These are phyloP conservation scores for Rhabdomys dilectus DNA, from an alignment of 2,113 vertebrate genomes.

Conservation along the genomic window DNA sequence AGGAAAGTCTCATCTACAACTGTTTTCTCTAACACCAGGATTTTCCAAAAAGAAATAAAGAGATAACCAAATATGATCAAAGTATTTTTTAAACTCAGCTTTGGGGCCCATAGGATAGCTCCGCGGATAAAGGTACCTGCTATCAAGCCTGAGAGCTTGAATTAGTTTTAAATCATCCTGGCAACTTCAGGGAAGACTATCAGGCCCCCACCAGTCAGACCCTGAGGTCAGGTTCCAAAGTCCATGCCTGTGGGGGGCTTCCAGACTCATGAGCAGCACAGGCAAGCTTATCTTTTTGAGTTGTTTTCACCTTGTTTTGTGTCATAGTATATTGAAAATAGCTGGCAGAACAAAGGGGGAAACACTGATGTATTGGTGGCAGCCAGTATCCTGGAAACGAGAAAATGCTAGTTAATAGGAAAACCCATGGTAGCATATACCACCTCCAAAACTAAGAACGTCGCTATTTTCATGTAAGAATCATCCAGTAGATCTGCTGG, in stretches of 20 bases:
- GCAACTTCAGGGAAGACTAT: not conserved
- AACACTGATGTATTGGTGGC: not conserved
- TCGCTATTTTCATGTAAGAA: not conserved
- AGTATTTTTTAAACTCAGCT: constrained; percentile 1
- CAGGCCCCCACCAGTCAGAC: not conserved
- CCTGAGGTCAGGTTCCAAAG: not conserved
- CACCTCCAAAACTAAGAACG: not conserved
- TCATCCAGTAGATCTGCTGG: not conserved
- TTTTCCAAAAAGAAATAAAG: constrained; percentile 27
- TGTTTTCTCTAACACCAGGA: constrained; percentile 8
- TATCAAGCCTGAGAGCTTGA: not conserved
- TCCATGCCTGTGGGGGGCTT: not conserved
- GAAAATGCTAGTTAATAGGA: not conserved
- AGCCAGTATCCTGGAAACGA: not conserved
- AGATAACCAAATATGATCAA: constrained; percentile 18
- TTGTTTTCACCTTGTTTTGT: not conserved
- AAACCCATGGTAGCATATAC: not conserved
- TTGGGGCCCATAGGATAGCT: not conserved
- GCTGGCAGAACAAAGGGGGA: not conserved
- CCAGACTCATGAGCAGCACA: not conserved
- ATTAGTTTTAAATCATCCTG: not conserved
- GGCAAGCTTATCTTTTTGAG: not conserved
- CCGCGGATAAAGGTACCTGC: not conserved
- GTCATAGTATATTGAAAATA: not conserved
- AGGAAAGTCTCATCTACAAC: not conserved